Evolutionary conservation across 1,140 invertebrate species (phyloP).

Genomic region (Archegozetes longisetosus): DNA sequence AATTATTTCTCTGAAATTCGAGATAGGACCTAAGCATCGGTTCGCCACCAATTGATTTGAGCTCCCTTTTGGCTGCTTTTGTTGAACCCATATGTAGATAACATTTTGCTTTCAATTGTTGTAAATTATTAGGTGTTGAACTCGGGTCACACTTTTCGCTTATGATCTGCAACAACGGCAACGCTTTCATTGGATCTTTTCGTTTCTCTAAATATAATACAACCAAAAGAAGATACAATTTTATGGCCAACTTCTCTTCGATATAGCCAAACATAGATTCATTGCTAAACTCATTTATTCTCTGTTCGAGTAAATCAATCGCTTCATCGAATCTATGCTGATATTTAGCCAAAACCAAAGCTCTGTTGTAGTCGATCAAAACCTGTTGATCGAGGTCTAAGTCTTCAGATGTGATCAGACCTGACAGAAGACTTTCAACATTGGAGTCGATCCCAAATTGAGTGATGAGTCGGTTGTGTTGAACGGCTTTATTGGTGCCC

Average conservation of each 20-base stretch:
- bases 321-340: background rate
- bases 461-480: conserved; percentile 7
- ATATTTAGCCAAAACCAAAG: conserved; percentile 4
- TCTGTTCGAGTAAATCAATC: background rate
- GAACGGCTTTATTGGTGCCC: conserved; percentile 2
- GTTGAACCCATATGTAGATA: background rate
- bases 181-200: background rate
- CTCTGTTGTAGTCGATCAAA: conserved; percentile 1
- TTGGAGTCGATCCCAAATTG: background rate
- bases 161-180: background rate
- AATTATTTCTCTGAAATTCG: background rate
- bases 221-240: background rate
- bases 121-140: background rate
- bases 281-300: background rate
- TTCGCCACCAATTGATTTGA: background rate
- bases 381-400: conserved; percentile 4
- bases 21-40: background rate
- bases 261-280: background rate
- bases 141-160: background rate
- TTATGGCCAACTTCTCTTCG: background rate
- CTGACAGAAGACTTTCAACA: background rate
- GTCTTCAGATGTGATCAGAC: background rate
- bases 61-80: background rate
- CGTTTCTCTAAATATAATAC: background rate
- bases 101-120: conserved; percentile 3